Percentiles rank a stretch among this genome's conserved stretches.
Conservation (phyloP, 2,797 vertebrate genomes). For the Siniperca obscura region DNA sequence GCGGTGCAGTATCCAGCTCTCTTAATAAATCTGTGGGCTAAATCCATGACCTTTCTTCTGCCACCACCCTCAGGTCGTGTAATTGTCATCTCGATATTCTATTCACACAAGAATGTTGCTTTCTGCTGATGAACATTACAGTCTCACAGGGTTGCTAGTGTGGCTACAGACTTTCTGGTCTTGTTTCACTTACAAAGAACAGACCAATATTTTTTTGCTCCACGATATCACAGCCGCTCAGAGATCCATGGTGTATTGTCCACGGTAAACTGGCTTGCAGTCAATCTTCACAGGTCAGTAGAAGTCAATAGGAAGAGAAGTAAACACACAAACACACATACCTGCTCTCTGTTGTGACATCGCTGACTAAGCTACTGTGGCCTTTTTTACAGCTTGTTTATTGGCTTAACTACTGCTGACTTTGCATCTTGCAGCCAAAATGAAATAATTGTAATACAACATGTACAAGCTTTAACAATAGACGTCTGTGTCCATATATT, state of each 20-base stretch:
- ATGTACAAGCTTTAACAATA: constrained; percentile 34
- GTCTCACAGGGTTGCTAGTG: background rate
- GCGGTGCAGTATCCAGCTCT: background rate
- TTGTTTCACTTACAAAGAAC: constrained; percentile 16
- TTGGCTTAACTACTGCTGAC: constrained; percentile 54
- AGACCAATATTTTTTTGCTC: background rate
- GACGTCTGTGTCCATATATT: constrained; percentile 4
- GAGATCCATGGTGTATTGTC: constrained; percentile 44
- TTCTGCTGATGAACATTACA: background rate
- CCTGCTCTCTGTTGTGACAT: constrained; percentile 21
- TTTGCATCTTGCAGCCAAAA: constrained; percentile 50
- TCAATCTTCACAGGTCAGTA: constrained; percentile 50
- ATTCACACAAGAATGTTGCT: background rate
- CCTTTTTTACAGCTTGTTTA: constrained; percentile 49
- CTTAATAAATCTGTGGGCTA: background rate
- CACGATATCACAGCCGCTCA: constrained; percentile 29
- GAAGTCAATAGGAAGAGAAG: constrained; percentile 33
- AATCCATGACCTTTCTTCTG: background rate
- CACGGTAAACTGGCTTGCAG: constrained; percentile 30
- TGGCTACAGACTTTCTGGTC: background rate
- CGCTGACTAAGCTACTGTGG: constrained; percentile 50
- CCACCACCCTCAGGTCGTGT: background rate
- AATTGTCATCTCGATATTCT: background rate
- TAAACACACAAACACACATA: constrained; percentile 36
- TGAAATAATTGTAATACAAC: constrained; percentile 46